Evolutionary conservation across 1,140 invertebrate species (phyloP), one percentile per base, ranked within the genome.

Genomic region (Lordiphosa stackelbergi): DNA sequence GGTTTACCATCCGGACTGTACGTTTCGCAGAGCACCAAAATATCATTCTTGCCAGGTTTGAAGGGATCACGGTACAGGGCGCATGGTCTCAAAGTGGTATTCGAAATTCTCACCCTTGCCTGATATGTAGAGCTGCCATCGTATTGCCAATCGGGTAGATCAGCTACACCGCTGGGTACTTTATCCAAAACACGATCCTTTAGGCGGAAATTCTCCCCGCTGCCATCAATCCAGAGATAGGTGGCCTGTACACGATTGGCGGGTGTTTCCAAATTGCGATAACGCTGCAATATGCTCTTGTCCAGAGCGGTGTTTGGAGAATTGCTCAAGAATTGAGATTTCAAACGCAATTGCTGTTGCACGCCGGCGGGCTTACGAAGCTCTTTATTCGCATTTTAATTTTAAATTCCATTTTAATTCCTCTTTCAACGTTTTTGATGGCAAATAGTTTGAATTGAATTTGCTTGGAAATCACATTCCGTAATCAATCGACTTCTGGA

Each of bases 161-260:
- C 92, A 89, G 92, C 90, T 0, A 94, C 90, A 22, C 90, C 87
- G 54, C 91, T 92, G 1, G 95, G 95, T 4, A 94, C 88, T 62
- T 91, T 93, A 73, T 94, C 91, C 9, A 97, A 77, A 1, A 96
- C 97, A 51, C 93, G 91, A 10, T 96, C 96, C 88, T 98, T 98
- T 54, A 92, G 91, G 59, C 97, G 90, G 0, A 98, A 88, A 59
- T 93, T 91, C 88, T 98, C 95, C 4, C 95, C 95, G 4, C 94
- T 95, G 4, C 97, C 97, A 88, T 98, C 97, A 55, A 98, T 96
- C 97, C 97, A 98, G 13, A 98, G 91, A 87, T 98, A 98, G 69
- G 94, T 95, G 1, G 92, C 93, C 85, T 95, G 90, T 71, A 92
- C 90, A 35, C 94, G 90, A 8, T 94, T 92, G 0, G 93, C 93